phyloP scores from a whole-genome alignment of 1,140 invertebrate species.

The Cotesia chilonis region DNA sequence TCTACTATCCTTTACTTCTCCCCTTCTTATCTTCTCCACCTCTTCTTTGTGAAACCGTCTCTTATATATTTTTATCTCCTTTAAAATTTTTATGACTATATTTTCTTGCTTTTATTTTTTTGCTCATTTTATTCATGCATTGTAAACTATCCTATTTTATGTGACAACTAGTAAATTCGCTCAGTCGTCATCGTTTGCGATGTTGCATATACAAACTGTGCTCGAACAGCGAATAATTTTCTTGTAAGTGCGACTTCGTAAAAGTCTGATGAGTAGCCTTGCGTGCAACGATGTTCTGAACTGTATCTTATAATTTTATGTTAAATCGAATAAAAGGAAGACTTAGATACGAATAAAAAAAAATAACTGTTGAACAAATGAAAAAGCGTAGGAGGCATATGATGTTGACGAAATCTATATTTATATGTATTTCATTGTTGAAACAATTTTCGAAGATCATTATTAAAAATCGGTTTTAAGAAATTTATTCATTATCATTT shows the following conservation, averaged over 20 bases:
- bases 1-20: constrained; percentile 24
- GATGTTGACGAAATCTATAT: too few species aligned
- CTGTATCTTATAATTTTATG: constrained; percentile 36
- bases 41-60: background rate
- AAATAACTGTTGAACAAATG: too few species aligned
- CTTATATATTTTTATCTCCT: constrained; percentile 9
- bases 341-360: too few species aligned
- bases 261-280: constrained; percentile 34
- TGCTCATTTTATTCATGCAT: constrained; percentile 41
- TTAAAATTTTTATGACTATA: background rate
- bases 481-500: too few species aligned
- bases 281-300: constrained; percentile 3
- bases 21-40: constrained; percentile 3
- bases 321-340: constrained; percentile 15
- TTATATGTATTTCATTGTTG: too few species aligned
- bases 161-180: constrained; percentile 41
- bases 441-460: too few species aligned
- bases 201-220: background rate
- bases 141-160: constrained; percentile 49
- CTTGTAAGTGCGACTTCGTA: constrained; percentile 19
- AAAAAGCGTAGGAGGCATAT: too few species aligned
- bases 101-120: constrained; percentile 10
- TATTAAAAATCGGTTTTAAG: too few species aligned
- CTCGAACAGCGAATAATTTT: background rate
- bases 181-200: constrained; percentile 32